Percentiles rank a stretch among this genome's conserved stretches.
These are phyloP conservation scores for Gymnogyps californianus DNA, from an alignment of 2,113 vertebrate species.

Conservation along the genomic window DNA sequence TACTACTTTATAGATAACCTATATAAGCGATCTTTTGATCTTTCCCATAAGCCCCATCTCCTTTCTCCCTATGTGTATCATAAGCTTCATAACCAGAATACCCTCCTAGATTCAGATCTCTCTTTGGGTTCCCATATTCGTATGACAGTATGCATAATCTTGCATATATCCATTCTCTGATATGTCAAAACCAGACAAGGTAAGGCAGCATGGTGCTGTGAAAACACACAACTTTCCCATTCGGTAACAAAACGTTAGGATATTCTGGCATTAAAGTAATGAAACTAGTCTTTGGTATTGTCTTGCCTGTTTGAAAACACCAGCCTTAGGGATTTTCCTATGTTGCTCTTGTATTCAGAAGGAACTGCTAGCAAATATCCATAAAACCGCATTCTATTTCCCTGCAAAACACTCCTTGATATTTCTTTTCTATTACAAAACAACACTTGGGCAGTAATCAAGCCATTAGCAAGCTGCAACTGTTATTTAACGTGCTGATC, in stretches of 20 bases:
- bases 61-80: rapidly evolving
- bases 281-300: not conserved
- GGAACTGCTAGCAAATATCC: not conserved
- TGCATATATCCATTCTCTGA: not conserved
- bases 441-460: not conserved
- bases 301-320: not conserved
- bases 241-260: not conserved
- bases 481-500: not conserved
- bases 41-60: not conserved
- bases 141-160: not conserved
- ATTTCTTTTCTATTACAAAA: not conserved
- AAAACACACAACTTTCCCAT: not conserved
- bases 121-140: not conserved
- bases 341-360: not conserved
- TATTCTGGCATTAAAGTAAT: not conserved
- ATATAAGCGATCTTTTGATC: not conserved
- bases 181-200: not conserved
- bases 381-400: not conserved
- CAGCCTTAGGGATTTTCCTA: not conserved
- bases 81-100: not conserved
- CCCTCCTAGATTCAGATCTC: not conserved
- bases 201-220: not conserved
- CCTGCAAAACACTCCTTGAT: not conserved
- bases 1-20: not conserved
- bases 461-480: not conserved